These are phyloP conservation scores for Dasyprocta punctata DNA, from an alignment of 2,113 vertebrate species.

Conservation along the genomic window DNA sequence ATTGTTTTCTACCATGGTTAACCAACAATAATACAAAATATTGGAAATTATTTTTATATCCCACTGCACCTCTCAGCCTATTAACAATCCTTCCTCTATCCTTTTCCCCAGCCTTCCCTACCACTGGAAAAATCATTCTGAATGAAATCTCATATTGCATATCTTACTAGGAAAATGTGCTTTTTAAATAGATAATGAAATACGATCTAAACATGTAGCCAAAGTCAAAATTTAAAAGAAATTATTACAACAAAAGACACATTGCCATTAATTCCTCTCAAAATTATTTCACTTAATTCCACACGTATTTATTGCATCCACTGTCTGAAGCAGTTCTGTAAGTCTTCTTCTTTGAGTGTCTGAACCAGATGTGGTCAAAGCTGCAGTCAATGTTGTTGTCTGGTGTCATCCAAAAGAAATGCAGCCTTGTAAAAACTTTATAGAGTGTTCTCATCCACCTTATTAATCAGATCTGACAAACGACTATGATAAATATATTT, in stretches of 20 bases:
- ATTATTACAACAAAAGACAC: neutral
- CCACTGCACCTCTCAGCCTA: accelerated
- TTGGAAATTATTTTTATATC: neutral
- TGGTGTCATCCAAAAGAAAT: neutral
- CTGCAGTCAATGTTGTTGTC: neutral
- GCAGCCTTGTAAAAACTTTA: neutral
- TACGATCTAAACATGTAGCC: neutral
- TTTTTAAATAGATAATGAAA: neutral
- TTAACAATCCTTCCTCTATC: neutral
- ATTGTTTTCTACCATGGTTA: neutral
- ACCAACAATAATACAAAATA: neutral
- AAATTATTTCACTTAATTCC: neutral
- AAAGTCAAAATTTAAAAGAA: neutral
- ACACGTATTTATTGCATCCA: neutral
- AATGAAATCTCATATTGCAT: neutral
- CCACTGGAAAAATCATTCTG: neutral
- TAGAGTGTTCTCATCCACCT: neutral
- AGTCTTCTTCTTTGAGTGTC: neutral
- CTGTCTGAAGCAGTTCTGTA: neutral
- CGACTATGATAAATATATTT: neutral
- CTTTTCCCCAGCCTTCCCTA: too few species aligned
- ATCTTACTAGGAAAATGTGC: neutral
- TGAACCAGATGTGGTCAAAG: neutral
- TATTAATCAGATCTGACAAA: neutral
- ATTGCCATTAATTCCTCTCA: neutral